Evolutionary conservation across 2,113 vertebrate species (phyloP).

Genomic region (Indicator maculatus): DNA sequence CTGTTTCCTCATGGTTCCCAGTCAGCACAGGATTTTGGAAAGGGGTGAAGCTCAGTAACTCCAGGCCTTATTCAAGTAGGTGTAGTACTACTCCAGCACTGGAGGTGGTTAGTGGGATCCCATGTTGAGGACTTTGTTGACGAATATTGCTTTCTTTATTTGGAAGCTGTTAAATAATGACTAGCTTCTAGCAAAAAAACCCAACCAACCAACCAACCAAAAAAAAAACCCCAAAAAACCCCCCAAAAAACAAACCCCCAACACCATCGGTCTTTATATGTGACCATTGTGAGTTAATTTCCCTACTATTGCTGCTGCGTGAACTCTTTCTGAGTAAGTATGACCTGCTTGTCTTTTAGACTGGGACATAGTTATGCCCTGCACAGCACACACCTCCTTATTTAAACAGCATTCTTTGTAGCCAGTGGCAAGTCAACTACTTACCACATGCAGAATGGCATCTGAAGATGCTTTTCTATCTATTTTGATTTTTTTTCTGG

Average conservation of each 20-base stretch:
- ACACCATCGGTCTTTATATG: neutral
- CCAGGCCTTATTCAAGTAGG: neutral
- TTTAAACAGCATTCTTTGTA: neutral
- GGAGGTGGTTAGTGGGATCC: neutral
- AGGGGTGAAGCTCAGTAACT: neutral
- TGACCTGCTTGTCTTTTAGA: neutral
- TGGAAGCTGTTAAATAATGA: neutral
- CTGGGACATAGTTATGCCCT: rapidly evolving
- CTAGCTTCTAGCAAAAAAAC: neutral
- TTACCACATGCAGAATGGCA: neutral
- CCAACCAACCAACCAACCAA: neutral
- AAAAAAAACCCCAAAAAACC: neutral
- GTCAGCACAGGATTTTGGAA: neutral
- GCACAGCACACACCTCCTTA: neutral
- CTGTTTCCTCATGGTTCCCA: neutral
- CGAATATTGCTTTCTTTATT: neutral
- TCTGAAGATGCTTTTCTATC: neutral
- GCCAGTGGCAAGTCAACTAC: neutral
- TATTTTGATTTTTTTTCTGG: neutral
- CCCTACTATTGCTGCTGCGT: neutral
- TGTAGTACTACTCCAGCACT: neutral
- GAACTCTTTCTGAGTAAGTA: neutral
- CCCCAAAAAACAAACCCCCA: neutral
- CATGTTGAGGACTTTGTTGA: neutral
- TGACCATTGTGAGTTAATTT: neutral